These are phyloP conservation scores for Argya squamiceps DNA, from an alignment of 2,797 vertebrate genomes.

Conservation along the genomic window DNA sequence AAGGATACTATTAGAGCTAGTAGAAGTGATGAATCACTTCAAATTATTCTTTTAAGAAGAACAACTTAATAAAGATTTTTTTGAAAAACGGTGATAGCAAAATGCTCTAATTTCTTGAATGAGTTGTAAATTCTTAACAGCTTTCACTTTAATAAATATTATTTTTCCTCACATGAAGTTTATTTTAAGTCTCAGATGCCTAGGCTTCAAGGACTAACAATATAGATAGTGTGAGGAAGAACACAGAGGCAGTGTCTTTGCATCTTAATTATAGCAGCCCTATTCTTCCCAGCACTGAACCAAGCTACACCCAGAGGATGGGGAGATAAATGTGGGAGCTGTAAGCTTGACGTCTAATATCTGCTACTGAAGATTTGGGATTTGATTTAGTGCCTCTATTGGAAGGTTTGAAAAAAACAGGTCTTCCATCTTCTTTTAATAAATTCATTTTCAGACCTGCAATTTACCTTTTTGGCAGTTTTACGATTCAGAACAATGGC, in stretches of 20 bases:
- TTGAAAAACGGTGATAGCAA: not conserved
- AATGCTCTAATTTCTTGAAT: not conserved
- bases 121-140: not conserved
- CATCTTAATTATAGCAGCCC: conserved; percentile 60
- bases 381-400: conserved; percentile 76
- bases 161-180: not conserved
- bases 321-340: conserved; percentile 71
- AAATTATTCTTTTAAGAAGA: not conserved
- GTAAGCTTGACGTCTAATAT: conserved; percentile 70
- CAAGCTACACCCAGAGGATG: not conserved
- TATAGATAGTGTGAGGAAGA: not conserved
- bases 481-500: conserved; percentile 71
- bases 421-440: conserved; percentile 77
- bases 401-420: conserved; percentile 66
- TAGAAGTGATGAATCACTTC: not conserved
- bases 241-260: not conserved
- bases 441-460: conserved; percentile 68
- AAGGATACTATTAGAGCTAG: not conserved
- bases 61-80: not conserved
- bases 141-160: not conserved
- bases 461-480: conserved; percentile 75
- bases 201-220: not conserved
- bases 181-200: not conserved
- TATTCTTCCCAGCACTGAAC: conserved; percentile 7
- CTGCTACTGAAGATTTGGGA: conserved; percentile 69